phyloP scores from a whole-genome alignment of 1,140 invertebrate genomes.

The Pygmarrhopalites habei region DNA sequence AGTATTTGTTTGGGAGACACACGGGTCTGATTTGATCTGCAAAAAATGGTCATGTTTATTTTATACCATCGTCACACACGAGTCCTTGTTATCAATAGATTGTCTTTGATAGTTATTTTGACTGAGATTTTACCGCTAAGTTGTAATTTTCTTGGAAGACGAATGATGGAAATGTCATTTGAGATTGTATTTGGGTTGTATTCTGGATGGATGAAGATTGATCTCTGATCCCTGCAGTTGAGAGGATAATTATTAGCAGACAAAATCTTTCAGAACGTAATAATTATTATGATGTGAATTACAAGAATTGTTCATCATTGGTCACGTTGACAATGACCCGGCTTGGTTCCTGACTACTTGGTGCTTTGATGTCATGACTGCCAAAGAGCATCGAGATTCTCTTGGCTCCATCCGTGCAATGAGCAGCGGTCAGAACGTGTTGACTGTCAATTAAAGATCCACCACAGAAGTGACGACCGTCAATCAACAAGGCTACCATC shows the following conservation, averaged over 20 bases:
- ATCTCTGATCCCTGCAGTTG: no score
- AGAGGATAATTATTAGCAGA: no score
- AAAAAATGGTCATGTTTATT: no score
- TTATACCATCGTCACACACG: no score
- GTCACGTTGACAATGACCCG: conserved; percentile 27
- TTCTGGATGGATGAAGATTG: conserved; percentile 37
- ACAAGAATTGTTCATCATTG: conserved; percentile 11
- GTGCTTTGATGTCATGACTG: conserved; percentile 32
- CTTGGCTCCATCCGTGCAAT: conserved; percentile 38
- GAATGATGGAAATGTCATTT: conserved; percentile 34
- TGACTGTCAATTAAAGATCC: conserved; percentile 28
- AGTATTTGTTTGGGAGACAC: conserved; percentile 36
- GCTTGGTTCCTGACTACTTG: neutral
- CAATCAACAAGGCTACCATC: conserved; percentile 39
- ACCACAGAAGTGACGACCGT: conserved; percentile 35
- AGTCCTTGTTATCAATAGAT: no score
- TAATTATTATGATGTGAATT: no score
- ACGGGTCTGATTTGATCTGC: conserved; percentile 34
- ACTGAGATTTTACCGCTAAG: conserved; percentile 38
- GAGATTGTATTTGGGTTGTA: conserved; percentile 38
- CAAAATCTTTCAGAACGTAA: no score
- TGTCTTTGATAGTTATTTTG: neutral
- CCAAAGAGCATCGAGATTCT: conserved; percentile 32
- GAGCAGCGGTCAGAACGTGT: conserved; percentile 31
- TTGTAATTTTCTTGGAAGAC: conserved; percentile 25